These are phyloP conservation scores for Dromius quadrimaculatus DNA, from an alignment of 2,888 invertebrate genomes.

Conservation along the genomic window DNA sequence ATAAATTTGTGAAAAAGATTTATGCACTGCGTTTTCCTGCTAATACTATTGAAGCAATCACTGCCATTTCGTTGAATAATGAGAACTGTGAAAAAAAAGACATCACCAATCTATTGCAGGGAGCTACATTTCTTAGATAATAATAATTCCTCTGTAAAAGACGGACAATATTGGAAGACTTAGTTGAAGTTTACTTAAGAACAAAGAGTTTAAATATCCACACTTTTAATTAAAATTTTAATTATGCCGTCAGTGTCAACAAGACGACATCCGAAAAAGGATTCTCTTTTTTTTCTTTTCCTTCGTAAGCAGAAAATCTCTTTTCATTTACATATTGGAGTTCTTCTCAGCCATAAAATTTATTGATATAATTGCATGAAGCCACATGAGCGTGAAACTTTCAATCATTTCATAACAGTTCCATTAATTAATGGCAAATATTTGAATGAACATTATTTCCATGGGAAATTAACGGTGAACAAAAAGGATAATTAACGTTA, in stretches of 20 bases:
- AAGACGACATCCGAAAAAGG: slow-evolving; percentile 25
- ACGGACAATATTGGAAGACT: slow-evolving; percentile 34
- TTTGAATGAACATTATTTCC: slow-evolving; percentile 1
- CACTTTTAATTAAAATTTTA: slow-evolving; percentile 50
- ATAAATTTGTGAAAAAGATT: no score
- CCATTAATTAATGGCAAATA: slow-evolving; percentile 16
- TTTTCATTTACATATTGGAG: neutral
- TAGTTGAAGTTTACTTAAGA: slow-evolving; percentile 41
- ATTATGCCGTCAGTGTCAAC: slow-evolving; percentile 50
- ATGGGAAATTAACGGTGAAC: no score
- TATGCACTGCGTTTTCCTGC: neutral
- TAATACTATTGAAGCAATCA: slow-evolving; percentile 14
- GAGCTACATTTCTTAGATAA: slow-evolving; percentile 32
- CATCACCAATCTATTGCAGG: slow-evolving; percentile 10
- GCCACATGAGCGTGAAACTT: neutral
- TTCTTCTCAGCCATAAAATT: slow-evolving; percentile 11
- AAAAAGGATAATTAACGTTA: no score
- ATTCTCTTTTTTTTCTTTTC: slow-evolving; percentile 20
- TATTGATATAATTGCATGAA: slow-evolving; percentile 1
- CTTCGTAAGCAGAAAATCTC: no score
- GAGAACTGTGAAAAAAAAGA: slow-evolving; percentile 5
- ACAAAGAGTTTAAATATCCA: slow-evolving; percentile 50
- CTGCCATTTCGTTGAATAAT: slow-evolving; percentile 8
- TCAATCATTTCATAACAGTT: neutral
- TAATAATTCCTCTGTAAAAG: slow-evolving; percentile 35